Evolutionary conservation across 2,113 vertebrate species (phyloP).

Genomic region (Galemys pyrenaicus): DNA sequence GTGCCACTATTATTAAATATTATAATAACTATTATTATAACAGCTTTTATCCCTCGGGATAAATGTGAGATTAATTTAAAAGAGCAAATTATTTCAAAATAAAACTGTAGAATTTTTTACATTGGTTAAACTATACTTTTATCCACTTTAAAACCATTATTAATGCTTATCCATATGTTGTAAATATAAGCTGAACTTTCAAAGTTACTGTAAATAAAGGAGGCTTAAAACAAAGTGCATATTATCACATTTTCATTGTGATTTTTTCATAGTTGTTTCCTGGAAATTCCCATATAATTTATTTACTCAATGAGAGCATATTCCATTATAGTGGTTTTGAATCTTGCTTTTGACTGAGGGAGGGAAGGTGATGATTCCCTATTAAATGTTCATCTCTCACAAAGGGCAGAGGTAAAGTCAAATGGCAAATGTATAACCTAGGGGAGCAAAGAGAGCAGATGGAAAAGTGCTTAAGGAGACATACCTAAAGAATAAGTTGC

Average conservation of each 20-base stretch:
- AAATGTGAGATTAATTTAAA: slow-evolving; percentile 37
- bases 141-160: neutral
- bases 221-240: neutral
- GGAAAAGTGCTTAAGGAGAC: neutral
- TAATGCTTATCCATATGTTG: neutral
- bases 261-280: neutral
- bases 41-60: neutral
- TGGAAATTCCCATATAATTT: neutral
- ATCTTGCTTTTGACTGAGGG: neutral
- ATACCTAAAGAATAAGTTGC: neutral
- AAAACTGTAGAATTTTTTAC: slow-evolving; percentile 11
- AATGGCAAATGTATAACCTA: neutral
- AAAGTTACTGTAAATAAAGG: neutral
- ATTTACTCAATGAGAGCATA: neutral
- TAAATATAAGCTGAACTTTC: neutral
- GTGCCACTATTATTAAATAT: neutral
- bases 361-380: neutral
- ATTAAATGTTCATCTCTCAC: neutral
- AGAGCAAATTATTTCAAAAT: slow-evolving; percentile 16
- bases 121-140: neutral
- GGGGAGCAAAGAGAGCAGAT: neutral
- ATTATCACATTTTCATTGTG: neutral
- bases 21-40: no score
- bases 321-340: neutral
- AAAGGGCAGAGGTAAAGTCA: neutral